phyloP scores from a whole-genome alignment of 2,888 invertebrate genomes.

The Athrips mouffetella region DNA sequence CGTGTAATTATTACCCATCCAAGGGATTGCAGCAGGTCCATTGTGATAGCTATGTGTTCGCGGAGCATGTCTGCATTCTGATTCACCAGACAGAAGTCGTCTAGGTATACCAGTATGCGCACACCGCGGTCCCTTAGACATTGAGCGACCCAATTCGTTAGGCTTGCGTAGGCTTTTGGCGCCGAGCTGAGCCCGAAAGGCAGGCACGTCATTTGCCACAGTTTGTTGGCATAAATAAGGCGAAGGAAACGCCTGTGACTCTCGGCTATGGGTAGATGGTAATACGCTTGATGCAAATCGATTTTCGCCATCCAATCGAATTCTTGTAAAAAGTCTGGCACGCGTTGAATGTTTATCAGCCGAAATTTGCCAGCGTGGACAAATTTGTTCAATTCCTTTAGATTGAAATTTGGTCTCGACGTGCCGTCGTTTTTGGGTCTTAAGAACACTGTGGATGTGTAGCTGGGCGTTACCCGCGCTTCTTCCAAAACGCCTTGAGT shows the following conservation, averaged over 20 bases:
- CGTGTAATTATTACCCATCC: conserved; percentile 19
- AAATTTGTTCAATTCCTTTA: conserved; percentile 20
- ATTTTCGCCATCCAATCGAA: conserved; percentile 21
- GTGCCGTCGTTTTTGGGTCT: conserved; percentile 21
- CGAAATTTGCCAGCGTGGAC: conserved; percentile 15
- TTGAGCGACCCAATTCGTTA: conserved; percentile 24
- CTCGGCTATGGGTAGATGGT: conserved; percentile 13
- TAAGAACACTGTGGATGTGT: conserved; percentile 23
- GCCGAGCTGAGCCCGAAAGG: conserved; percentile 24
- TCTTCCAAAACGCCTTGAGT: neutral
- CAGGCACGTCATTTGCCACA: conserved; percentile 24
- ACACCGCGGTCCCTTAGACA: too few species aligned
- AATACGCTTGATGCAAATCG: conserved; percentile 19
- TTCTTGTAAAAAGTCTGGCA: conserved; percentile 19
- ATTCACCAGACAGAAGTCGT: conserved; percentile 18
- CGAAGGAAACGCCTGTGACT: conserved; percentile 15
- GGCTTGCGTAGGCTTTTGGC: conserved; percentile 20
- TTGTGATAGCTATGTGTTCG: neutral
- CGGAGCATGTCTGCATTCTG: neutral
- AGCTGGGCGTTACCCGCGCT: conserved; percentile 17
- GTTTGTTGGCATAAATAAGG: conserved; percentile 9
- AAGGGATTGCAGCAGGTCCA: conserved; percentile 4
- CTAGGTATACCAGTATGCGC: conserved; percentile 12
- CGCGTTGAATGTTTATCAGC: conserved; percentile 18
- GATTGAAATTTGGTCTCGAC: conserved; percentile 20